A percentile compares a stretch with the other conserved stretches of the same genome.
Evolutionary conservation across 2,797 vertebrate genomes (phyloP).

Genomic region (Argya squamiceps): DNA sequence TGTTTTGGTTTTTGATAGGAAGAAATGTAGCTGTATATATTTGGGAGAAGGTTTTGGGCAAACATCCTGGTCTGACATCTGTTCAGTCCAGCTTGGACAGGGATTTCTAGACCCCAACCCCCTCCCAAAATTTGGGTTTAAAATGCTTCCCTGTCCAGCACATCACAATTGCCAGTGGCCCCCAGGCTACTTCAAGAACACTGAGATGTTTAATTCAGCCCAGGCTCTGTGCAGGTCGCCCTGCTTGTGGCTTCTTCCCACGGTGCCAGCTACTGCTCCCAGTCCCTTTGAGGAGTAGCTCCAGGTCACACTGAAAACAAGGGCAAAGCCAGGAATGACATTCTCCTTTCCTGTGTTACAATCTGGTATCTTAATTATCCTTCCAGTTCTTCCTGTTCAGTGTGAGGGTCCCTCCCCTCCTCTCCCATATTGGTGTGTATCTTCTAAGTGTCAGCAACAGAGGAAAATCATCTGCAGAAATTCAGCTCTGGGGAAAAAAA

Average conservation of each 20-base stretch:
- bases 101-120: neutral
- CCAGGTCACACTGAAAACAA: neutral
- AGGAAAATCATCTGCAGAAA: slow-evolving; percentile 18
- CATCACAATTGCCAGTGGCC: neutral
- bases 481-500: neutral
- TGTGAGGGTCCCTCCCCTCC: neutral
- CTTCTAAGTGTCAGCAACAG: neutral
- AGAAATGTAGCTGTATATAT: slow-evolving; percentile 59
- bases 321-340: neutral
- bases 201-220: neutral
- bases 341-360: neutral
- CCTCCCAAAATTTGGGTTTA: neutral
- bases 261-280: neutral
- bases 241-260: slow-evolving; percentile 18
- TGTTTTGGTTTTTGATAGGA: slow-evolving; percentile 54
- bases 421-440: neutral
- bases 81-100: neutral
- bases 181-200: neutral
- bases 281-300: neutral
- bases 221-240: neutral
- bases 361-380: neutral
- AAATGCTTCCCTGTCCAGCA: neutral
- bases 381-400: slow-evolving; percentile 6
- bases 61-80: slow-evolving; percentile 60
- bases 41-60: slow-evolving; percentile 35